Percentiles rank a stretch among this genome's conserved stretches.
These are phyloP conservation scores for Hirtodrosophila confusa DNA, from an alignment of 2,888 invertebrate species.

Conservation along the genomic window DNA sequence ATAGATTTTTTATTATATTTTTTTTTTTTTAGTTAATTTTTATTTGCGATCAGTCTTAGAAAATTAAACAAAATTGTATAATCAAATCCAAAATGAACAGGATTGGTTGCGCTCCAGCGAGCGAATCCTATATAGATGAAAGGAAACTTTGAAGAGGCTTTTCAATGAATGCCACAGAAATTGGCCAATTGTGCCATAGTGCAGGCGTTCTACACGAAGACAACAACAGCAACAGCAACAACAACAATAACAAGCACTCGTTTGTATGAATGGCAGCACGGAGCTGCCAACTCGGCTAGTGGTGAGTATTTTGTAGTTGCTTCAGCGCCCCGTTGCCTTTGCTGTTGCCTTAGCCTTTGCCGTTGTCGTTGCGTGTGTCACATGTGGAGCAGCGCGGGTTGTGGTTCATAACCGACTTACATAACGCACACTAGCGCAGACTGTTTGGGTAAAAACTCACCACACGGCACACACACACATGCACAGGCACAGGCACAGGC, in stretches of 20 bases:
- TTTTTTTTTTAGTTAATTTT: too few species aligned
- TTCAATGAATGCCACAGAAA: too few species aligned
- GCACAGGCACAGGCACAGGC: too few species aligned
- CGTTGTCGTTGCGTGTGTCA: constrained; percentile 13
- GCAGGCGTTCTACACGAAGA: too few species aligned
- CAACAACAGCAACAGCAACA: background rate
- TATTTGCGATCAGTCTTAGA: too few species aligned
- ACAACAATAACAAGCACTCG: constrained; percentile 3
- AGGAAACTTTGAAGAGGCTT: too few species aligned
- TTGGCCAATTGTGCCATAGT: too few species aligned
- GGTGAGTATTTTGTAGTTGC: constrained; percentile 40
- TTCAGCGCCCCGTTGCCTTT: constrained; percentile 4
- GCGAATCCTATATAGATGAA: too few species aligned
- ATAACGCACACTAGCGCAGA: constrained; percentile 69
- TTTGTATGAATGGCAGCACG: constrained; percentile 43
- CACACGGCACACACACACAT: constrained; percentile 20
- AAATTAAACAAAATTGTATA: too few species aligned
- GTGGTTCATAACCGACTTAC: constrained; percentile 67
- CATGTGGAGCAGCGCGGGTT: constrained; percentile 28
- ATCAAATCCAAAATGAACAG: too few species aligned
- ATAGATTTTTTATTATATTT: too few species aligned
- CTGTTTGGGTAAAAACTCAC: constrained; percentile 20
- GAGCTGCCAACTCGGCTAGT: constrained; percentile 38
- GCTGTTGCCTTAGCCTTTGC: background rate
- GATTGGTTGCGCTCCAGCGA: too few species aligned